Base-by-base conservation (phyloP, 1,140 invertebrate species). In the Lerema accius region DNA sequence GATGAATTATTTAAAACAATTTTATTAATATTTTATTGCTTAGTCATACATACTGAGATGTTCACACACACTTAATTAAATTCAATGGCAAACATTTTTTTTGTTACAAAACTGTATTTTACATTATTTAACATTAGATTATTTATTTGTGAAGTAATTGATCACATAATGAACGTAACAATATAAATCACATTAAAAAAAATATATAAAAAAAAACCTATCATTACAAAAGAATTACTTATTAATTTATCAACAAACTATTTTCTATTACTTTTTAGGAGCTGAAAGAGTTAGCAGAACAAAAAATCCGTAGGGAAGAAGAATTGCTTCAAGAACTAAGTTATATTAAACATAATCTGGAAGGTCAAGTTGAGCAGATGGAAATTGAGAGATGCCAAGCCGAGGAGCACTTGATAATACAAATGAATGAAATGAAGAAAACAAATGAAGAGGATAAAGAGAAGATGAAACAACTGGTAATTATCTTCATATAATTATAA, bases 391-490 rank as follows among this genome's bases (percentile, higher is more conserved):
- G 90, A 68, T 78, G 82, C 26, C 72, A 74, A 39, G 75, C 92
- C 1, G 91, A 92, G 62, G 69, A 89, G 26, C 78, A 80, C 55
- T 86, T 92, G 40, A 86, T 73, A 23, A 73, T 89, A 14, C 82
- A 92, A 73, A 86, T 92, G 69, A 84, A 91, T 51, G 77, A 89
- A 16, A 90, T 91, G 87, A 89, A 90, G 43, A 90, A 82, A 56
- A 67, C 84, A 0, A 86, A 84, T 10, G 80, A 88, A 42, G 83
- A 92, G 43, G 92, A 93, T 45, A 92, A 92, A 65, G 74, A 67
- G 48, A 89, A 89, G 55, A 87, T 92, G 60, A 83, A 89, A 42
- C 83, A 90, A 69, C 69, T 93, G 23, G 78, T 89, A 66, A 81
- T 51, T 60, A 49, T n/a, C n/a, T n/a, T n/a, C n/a, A n/a, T n/a